These are phyloP conservation scores for Pinna nobilis DNA, from an alignment of 1,140 invertebrate genomes.

Conservation along the genomic window DNA sequence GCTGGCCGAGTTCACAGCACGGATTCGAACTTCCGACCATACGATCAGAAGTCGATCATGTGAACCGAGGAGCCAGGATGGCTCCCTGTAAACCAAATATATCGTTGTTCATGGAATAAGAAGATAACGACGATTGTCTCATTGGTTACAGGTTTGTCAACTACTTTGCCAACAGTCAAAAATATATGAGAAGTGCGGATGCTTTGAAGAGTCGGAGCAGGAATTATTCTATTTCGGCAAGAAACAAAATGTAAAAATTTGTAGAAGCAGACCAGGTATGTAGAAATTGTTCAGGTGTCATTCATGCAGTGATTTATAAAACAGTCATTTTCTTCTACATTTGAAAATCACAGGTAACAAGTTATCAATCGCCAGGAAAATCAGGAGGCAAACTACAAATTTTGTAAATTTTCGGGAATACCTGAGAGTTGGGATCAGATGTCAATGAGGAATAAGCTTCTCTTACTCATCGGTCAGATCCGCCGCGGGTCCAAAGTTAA, in stretches of 20 bases:
- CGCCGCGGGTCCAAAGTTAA: too few relatives aligned
- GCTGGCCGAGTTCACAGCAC: background rate
- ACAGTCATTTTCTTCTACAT: too few relatives aligned
- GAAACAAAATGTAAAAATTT: background rate
- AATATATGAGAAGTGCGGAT: conserved; percentile 24
- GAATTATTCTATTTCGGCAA: conserved; percentile 7
- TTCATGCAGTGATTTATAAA: too few relatives aligned
- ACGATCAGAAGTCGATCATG: background rate
- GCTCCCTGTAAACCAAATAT: background rate
- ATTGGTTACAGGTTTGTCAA: conserved; percentile 34
- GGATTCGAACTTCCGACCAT: background rate
- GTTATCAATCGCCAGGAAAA: too few relatives aligned
- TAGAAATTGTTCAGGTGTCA: background rate
- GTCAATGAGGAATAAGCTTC: too few relatives aligned
- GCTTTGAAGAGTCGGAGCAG: conserved; percentile 19
- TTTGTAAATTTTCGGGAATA: too few relatives aligned
- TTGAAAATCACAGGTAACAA: too few relatives aligned
- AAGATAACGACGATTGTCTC: background rate
- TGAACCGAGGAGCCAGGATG: background rate
- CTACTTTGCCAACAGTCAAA: background rate
- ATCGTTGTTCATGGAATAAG: background rate
- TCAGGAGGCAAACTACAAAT: too few relatives aligned
- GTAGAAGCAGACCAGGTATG: conserved; percentile 21
- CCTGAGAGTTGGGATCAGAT: too few relatives aligned
- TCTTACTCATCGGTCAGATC: too few relatives aligned